Conservation (phyloP, 2,797 vertebrate species). For the Sebastes miniatus region DNA sequence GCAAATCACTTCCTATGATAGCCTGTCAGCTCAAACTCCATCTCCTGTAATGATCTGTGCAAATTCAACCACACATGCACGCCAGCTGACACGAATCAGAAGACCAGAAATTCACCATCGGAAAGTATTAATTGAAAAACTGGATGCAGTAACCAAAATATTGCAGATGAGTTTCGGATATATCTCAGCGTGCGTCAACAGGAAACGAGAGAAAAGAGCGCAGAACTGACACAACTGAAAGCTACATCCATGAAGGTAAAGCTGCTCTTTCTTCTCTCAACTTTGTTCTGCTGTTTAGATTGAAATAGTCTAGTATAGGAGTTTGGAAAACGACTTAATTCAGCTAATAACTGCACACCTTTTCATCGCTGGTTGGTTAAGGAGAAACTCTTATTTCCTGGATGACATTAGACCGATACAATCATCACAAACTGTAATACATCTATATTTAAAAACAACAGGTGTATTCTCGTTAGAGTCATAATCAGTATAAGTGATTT, state of each 20-base stretch:
- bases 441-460: not conserved
- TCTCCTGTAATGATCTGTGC: not conserved
- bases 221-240: constrained; percentile 48
- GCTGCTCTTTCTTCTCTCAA: not conserved
- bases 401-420: not conserved
- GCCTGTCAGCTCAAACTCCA: not conserved
- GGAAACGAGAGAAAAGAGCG: constrained; percentile 55
- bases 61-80: not conserved
- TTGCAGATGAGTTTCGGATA: constrained; percentile 1
- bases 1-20: constrained; percentile 66
- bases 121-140: not conserved
- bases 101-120: not conserved
- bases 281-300: not conserved
- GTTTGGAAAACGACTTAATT: not conserved
- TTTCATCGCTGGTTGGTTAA: not conserved
- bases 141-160: not conserved
- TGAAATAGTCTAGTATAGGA: not conserved
- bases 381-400: not conserved
- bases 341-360: not conserved
- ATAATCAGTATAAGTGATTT: no score
- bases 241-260: constrained; percentile 54
- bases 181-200: constrained; percentile 31
- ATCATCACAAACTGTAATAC: no score
- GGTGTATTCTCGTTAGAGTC: not conserved
- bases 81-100: not conserved